Base-by-base conservation (phyloP, 2,888 invertebrate genomes). In the Petrolisthes manimaculis region DNA sequence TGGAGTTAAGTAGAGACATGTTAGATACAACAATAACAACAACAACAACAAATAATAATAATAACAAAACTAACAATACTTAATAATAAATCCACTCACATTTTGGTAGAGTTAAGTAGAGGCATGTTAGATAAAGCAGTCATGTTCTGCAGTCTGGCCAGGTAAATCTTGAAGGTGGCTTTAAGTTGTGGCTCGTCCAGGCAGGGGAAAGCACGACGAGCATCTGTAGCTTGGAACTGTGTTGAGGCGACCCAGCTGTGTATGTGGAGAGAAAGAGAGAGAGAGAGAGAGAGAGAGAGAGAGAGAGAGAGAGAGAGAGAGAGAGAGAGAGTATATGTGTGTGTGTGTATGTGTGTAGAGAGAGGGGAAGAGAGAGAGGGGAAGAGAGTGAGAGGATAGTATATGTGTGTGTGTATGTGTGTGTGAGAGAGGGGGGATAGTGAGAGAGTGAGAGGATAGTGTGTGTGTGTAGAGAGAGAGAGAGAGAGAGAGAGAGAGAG, bases 161-260 rank as follows among this genome's bases (percentile, higher is more conserved):
- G 95, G 93, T 95, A 96, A 92, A 97, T 95, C 91, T 95, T 95
- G 92, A 97, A 97, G 90, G 94, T 93, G 0, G 97, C 97, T 92
- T 97, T 97, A 83, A 97, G 93, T 0, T 96, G 96, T 0, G 97
- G 97, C 93, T 97, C 97, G 93, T 97, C 97, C 94, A 97, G 97
- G 93, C 97, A 97, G 0, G 97, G 97, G 93, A 97, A 97, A 4
- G 96, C 96, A 89, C 95, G 88, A 12, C 93, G 91, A 5, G 93
- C 93, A 75, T 92, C 92, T 37, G 92, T 92, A 0, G 92, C 91
- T 88, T 93, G 92, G 88, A 93, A 92, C 85, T 93, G 94, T 4
- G 94, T 94, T 5, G 93, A 93, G 0, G 93, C 94, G 53, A 94
- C 87, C 87, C 91, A 92, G 85, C 92, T 92, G 89, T 1, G 37